Conservation (phyloP, 2,113 vertebrate genomes). For the Melanotaenia duboulayi region DNA sequence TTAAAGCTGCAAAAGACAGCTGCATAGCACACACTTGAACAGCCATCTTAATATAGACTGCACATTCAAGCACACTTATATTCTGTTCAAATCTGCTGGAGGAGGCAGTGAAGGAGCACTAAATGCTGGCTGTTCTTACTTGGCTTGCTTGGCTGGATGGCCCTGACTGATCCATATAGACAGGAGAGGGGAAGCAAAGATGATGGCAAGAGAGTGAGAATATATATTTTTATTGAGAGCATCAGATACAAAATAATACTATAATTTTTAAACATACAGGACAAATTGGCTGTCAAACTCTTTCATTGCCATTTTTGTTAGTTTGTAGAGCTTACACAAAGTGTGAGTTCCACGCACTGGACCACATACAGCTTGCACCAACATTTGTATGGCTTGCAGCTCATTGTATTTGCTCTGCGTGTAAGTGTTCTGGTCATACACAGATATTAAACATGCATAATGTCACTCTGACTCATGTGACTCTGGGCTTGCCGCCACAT, state of each 20-base stretch:
- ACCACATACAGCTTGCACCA: background rate
- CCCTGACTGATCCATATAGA: constrained; percentile 71
- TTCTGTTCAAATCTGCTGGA: constrained; percentile 59
- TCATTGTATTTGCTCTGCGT: constrained; percentile 33
- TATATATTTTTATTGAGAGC: constrained; percentile 37
- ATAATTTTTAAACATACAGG: constrained; percentile 7
- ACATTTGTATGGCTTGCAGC: constrained; percentile 9
- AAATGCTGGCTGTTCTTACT: constrained; percentile 53
- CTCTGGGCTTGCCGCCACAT: constrained; percentile 43
- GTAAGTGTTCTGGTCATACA: constrained; percentile 30
- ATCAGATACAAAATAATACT: constrained; percentile 44
- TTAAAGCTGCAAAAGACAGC: constrained; percentile 9
- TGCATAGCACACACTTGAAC: constrained; percentile 15
- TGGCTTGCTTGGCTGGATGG: constrained; percentile 55
- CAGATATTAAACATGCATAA: constrained; percentile 59
- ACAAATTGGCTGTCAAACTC: constrained; percentile 26
- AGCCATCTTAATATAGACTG: constrained; percentile 32
- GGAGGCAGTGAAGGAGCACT: constrained; percentile 58
- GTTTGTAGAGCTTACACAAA: background rate
- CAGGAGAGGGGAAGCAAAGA: constrained; percentile 59
- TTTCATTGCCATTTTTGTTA: constrained; percentile 1
- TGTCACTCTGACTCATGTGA: constrained; percentile 69
- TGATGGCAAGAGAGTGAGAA: constrained; percentile 37
- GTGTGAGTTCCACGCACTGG: background rate
- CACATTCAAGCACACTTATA: constrained; percentile 48